Evolutionary conservation across 2,113 vertebrate species (phyloP).

Genomic region (Dromaius novaehollandiae): DNA sequence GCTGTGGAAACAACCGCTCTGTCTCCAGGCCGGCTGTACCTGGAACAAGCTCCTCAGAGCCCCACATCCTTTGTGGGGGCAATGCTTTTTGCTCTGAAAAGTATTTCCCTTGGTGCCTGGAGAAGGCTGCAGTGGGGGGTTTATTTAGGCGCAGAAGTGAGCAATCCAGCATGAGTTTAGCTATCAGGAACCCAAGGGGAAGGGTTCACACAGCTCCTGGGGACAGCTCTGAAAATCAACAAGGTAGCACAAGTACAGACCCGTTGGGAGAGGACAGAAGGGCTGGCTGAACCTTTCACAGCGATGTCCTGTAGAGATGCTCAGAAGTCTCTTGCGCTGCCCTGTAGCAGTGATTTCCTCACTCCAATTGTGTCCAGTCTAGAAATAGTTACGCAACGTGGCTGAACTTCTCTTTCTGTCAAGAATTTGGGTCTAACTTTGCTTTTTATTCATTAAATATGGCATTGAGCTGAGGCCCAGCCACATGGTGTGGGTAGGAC

Average conservation of each 20-base stretch:
- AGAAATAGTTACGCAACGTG: background rate
- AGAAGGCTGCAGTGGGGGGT: background rate
- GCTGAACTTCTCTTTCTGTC: background rate
- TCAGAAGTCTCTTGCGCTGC: background rate
- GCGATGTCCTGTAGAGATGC: background rate
- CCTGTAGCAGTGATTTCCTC: background rate
- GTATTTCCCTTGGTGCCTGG: background rate
- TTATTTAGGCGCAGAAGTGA: too few relatives aligned
- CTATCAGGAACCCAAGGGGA: background rate
- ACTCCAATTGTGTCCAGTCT: background rate
- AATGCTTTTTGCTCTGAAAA: background rate
- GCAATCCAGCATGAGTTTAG: background rate
- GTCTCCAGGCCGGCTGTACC: too few relatives aligned
- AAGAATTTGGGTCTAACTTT: background rate
- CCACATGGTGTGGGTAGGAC: slow-evolving; percentile 81
- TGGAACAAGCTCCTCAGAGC: background rate
- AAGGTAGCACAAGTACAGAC: background rate
- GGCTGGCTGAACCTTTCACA: background rate
- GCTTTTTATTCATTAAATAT: slow-evolving; percentile 86
- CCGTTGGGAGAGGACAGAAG: background rate
- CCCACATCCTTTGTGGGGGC: background rate
- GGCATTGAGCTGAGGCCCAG: slow-evolving; percentile 82
- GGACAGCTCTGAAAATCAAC: background rate
- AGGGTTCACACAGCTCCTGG: background rate
- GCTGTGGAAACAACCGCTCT: too few relatives aligned